Conservation (phyloP, 2,888 invertebrate genomes). For the Camponotus fellah region DNA sequence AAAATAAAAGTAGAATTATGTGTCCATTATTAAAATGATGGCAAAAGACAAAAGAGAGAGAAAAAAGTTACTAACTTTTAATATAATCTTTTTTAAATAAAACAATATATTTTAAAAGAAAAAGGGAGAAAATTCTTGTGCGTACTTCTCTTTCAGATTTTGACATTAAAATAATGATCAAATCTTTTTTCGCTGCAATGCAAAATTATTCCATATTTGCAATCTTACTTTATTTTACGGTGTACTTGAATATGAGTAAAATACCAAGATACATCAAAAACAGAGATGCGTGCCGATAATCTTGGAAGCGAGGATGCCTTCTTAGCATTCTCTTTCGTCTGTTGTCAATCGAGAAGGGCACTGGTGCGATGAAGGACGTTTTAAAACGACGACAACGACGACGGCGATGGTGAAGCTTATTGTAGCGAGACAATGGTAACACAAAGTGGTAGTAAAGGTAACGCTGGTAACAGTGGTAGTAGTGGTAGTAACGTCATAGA, state of each 20-base stretch:
- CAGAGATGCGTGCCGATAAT: slow-evolving; percentile 51
- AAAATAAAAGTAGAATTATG: slow-evolving; percentile 16
- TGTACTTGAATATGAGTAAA: slow-evolving; percentile 41
- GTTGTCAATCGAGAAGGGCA: slow-evolving; percentile 44
- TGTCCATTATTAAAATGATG: background rate
- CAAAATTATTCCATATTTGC: slow-evolving; percentile 18
- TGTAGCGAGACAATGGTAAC: slow-evolving; percentile 59
- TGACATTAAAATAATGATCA: slow-evolving; percentile 27
- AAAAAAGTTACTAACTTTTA: background rate
- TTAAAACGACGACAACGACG: slow-evolving; percentile 64
- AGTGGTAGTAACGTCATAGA: slow-evolving; percentile 68
- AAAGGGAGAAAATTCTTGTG: background rate
- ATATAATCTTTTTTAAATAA: background rate
- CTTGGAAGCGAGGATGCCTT: slow-evolving; percentile 30
- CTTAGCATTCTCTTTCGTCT: slow-evolving; percentile 45
- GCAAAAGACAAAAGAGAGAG: background rate
- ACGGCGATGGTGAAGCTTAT: slow-evolving; percentile 45
- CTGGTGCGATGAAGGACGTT: slow-evolving; percentile 34
- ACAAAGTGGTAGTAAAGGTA: slow-evolving; percentile 63
- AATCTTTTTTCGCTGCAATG: slow-evolving; percentile 12
- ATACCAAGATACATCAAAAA: slow-evolving; percentile 48
- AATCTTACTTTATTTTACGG: slow-evolving; percentile 47
- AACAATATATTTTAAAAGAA: background rate
- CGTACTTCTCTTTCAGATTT: background rate
- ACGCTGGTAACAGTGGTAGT: slow-evolving; percentile 65